Evolutionary conservation across 2,113 vertebrate genomes (phyloP), one percentile per base, ranked within the genome.

Genomic region (Tamias sibiricus): DNA sequence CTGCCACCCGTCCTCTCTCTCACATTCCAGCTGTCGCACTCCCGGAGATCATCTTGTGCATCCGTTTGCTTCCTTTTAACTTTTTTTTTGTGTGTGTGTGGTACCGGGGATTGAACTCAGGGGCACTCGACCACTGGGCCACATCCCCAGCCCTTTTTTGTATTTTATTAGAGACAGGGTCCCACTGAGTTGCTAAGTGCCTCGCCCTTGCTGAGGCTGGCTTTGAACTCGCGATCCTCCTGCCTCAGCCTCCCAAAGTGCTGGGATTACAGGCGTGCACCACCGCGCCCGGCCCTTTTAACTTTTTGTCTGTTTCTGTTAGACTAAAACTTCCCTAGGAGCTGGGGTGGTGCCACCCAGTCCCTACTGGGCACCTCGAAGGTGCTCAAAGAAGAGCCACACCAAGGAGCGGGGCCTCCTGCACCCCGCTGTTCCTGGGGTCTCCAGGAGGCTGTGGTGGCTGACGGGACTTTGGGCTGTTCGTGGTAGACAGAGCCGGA

Each of bases 381-480:
- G n/a, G 26, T 7, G 17, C 74, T 69, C 47, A 16, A 8, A 5
- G 24, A 17, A 44, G n/a, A n/a, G n/a, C n/a, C n/a, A n/a, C n/a
- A 37, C 40, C 1, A 0, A 2, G 17, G 28, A 32, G 26, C 4
- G 32, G 28, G 1, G 5, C 3, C 24, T 30, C 35, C 69, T 64
- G 16, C 44, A 1, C 0, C 0, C 42, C 11, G 19, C 19, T 59
- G 26, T 28, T 19, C 44, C 84, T 2, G 22, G 74, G 66, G 20
- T 42, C 71, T 85, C 28, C 11, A 20, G 37, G 47, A 22, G 8
- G 10, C 19, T 4, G 30, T 72, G 69, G 30, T 30, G 40, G 26
- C 66, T 28, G 40, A 9, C 72, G 69, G 20, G 22, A n/a, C 62
- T 76, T 49, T 30, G 72, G 37, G 79, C n/a, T 72, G 42, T 76